These are phyloP conservation scores for Corythoichthys haematopterus DNA, from an alignment of 2,113 vertebrate genomes.

Conservation along the genomic window DNA sequence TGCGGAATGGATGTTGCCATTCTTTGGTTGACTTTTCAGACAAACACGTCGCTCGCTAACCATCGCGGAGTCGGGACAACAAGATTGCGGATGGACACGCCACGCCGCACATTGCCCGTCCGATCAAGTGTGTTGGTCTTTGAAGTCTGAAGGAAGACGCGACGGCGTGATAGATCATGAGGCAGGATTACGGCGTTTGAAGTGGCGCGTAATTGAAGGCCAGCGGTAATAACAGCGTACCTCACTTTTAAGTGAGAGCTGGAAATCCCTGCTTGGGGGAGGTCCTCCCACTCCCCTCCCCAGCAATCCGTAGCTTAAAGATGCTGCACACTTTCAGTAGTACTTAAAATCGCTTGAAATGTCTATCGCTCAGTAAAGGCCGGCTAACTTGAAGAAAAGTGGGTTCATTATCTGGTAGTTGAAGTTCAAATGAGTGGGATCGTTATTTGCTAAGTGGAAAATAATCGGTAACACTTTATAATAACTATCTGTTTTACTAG, in stretches of 20 bases:
- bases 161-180: slow-evolving; percentile 31
- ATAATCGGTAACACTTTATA: too few species aligned
- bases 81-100: neutral
- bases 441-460: neutral
- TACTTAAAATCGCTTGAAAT: neutral
- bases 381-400: neutral
- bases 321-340: neutral
- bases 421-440: neutral
- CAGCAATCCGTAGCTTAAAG: too few species aligned
- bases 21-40: neutral
- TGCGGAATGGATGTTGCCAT: neutral
- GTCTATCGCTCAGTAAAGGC: neutral
- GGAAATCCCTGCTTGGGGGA: slow-evolving; percentile 10
- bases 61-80: neutral
- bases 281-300: neutral
- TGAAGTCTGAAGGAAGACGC: slow-evolving; percentile 19
- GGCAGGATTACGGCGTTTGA: slow-evolving; percentile 37
- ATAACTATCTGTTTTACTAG: too few species aligned
- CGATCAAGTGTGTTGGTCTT: slow-evolving; percentile 20
- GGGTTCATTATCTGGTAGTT: neutral
- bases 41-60: neutral
- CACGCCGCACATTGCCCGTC: slow-evolving; percentile 32
- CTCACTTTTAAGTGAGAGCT: slow-evolving; percentile 33
- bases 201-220: slow-evolving; percentile 34
- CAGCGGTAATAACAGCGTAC: slow-evolving; percentile 29